Evolutionary conservation across 2,113 vertebrate species (phyloP).

Genomic region (Trematocara nigrifrons): DNA sequence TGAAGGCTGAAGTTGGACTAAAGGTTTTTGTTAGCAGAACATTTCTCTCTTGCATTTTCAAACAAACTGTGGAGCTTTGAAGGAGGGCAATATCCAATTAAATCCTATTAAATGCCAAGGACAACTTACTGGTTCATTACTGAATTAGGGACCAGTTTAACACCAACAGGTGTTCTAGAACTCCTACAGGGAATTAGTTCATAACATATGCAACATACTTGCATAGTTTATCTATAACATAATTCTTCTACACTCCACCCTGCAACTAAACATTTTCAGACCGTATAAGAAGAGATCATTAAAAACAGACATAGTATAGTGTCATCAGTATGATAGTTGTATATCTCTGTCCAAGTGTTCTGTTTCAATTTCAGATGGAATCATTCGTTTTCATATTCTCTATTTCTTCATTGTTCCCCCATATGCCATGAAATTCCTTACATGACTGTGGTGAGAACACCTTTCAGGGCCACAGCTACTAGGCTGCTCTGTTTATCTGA

Average conservation of each 20-base stretch:
- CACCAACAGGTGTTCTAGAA: background rate
- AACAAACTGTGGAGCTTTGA: background rate
- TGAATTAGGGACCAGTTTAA: background rate
- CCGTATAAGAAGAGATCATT: background rate
- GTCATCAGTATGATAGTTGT: background rate
- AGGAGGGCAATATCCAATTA: background rate
- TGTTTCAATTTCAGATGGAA: background rate
- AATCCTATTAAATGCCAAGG: background rate
- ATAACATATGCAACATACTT: background rate
- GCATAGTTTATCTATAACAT: background rate
- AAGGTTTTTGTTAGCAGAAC: background rate
- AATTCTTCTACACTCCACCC: background rate
- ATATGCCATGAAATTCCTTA: background rate
- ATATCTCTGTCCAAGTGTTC: background rate
- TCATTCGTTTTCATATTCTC: background rate
- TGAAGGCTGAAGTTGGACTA: background rate
- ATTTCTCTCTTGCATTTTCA: background rate
- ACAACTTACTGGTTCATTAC: background rate
- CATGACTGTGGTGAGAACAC: background rate
- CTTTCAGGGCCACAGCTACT: background rate
- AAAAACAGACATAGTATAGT: background rate
- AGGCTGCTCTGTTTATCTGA: background rate
- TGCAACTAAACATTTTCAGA: background rate
- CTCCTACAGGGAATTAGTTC: background rate
- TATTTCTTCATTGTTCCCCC: background rate